phyloP scores from a whole-genome alignment of 2,113 vertebrate species.

The Aphyosemion australe region DNA sequence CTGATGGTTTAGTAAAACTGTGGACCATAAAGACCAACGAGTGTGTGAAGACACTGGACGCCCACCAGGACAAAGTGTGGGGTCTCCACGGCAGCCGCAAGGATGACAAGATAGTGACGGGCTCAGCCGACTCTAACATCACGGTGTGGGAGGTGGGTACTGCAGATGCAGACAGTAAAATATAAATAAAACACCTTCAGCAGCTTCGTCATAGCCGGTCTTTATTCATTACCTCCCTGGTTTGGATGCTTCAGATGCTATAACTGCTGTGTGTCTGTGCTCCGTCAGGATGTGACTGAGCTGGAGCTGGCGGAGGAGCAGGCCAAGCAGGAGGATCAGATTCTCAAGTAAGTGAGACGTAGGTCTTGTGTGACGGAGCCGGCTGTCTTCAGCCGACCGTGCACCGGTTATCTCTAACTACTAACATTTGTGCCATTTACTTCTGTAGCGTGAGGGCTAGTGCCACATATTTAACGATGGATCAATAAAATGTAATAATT shows the following conservation, averaged over 20 bases:
- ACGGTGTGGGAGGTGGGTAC: conserved; percentile 86
- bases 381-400: too few relatives aligned
- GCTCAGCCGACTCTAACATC: conserved; percentile 89
- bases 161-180: too few relatives aligned
- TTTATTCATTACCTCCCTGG: too few relatives aligned
- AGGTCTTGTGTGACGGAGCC: too few relatives aligned
- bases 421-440: too few relatives aligned
- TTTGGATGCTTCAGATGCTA: too few relatives aligned
- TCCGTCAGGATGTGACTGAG: conserved; percentile 91
- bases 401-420: too few relatives aligned
- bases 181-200: too few relatives aligned
- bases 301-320: conserved; percentile 88
- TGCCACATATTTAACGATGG: too few relatives aligned
- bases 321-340: conserved; percentile 88
- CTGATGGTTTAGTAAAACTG: conserved; percentile 93
- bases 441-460: too few relatives aligned
- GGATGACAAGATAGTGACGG: conserved; percentile 86
- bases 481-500: too few relatives aligned
- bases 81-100: conserved; percentile 86
- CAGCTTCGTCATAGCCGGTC: too few relatives aligned
- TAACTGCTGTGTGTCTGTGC: conserved; percentile 1
- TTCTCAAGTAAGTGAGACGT: conserved; percentile 85
- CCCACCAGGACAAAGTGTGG: conserved; percentile 95
- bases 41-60: conserved; percentile 92
- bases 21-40: conserved; percentile 98